A percentile compares a stretch with the other conserved stretches of the same genome.
Evolutionary conservation across 2,888 invertebrate genomes (phyloP).

Genomic region (Podotricha telesiphe): DNA sequence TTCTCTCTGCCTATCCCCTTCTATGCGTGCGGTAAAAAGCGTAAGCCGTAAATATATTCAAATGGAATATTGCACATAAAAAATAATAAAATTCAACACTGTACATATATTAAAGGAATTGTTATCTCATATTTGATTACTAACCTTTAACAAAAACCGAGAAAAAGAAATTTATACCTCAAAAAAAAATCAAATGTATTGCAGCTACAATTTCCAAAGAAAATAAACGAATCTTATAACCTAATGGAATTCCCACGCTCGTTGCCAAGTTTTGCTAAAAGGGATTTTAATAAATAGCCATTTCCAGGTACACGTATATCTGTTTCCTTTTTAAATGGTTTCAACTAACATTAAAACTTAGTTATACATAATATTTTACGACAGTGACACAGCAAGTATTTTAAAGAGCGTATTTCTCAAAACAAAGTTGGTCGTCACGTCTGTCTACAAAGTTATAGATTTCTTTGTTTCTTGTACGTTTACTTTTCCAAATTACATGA

Average conservation of each 20-base stretch:
- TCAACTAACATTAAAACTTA: constrained; percentile 16
- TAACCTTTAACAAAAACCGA: too few species aligned
- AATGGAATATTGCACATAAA: too few species aligned
- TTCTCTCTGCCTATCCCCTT: too few species aligned
- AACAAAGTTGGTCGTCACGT: not conserved
- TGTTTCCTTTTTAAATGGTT: constrained; percentile 30
- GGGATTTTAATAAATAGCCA: constrained; percentile 10
- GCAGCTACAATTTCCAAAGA: not conserved
- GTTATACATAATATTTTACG: constrained; percentile 18
- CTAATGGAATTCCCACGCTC: constrained; percentile 15
- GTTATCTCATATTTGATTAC: too few species aligned
- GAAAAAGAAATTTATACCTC: too few species aligned
- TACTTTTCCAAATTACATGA: not conserved
- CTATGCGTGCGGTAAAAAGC: too few species aligned
- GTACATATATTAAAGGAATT: too few species aligned
- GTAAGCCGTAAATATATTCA: too few species aligned
- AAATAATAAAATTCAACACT: too few species aligned
- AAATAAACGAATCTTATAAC: constrained; percentile 11
- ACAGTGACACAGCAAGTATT: not conserved
- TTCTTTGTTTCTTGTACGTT: not conserved
- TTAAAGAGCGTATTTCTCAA: not conserved
- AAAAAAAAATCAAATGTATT: not conserved
- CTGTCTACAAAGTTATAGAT: not conserved
- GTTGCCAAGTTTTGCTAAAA: constrained; percentile 9
- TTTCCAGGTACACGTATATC: constrained; percentile 19